Conservation (phyloP, 2,113 vertebrate species). For the Prionailurus viverrinus region DNA sequence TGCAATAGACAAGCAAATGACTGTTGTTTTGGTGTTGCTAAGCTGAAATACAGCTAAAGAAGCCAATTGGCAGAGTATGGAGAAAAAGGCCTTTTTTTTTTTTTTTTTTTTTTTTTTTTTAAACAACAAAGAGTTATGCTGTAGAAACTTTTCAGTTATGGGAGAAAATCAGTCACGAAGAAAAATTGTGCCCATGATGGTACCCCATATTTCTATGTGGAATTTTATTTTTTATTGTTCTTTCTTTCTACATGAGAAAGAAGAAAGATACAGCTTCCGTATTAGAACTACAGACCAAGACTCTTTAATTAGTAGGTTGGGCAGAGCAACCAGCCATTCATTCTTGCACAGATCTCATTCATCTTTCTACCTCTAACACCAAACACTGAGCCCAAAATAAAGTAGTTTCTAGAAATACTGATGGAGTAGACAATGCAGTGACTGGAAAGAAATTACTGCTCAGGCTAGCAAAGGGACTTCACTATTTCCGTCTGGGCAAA, state of each 20-base stretch:
- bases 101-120: background rate
- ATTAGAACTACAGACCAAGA: background rate
- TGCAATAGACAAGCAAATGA: background rate
- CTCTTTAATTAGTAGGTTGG: background rate
- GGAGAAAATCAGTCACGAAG: background rate
- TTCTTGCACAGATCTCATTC: background rate
- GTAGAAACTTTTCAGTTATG: conserved; percentile 12
- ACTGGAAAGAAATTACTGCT: background rate
- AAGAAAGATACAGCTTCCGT: background rate
- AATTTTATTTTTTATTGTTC: background rate
- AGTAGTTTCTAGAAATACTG: background rate
- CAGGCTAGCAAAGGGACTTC: background rate
- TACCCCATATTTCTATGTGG: background rate
- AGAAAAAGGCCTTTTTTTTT: background rate
- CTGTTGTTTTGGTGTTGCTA: background rate
- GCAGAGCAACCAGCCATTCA: background rate
- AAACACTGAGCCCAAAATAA: background rate
- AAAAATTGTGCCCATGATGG: background rate
- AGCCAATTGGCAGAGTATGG: background rate
- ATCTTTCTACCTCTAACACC: background rate
- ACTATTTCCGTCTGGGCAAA: background rate
- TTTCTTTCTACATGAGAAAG: background rate
- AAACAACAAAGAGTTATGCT: background rate
- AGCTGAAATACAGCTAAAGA: conserved; percentile 27
- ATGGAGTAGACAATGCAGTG: background rate